Base-by-base conservation (phyloP, 2,113 vertebrate species). In the Tautogolabrus adspersus region DNA sequence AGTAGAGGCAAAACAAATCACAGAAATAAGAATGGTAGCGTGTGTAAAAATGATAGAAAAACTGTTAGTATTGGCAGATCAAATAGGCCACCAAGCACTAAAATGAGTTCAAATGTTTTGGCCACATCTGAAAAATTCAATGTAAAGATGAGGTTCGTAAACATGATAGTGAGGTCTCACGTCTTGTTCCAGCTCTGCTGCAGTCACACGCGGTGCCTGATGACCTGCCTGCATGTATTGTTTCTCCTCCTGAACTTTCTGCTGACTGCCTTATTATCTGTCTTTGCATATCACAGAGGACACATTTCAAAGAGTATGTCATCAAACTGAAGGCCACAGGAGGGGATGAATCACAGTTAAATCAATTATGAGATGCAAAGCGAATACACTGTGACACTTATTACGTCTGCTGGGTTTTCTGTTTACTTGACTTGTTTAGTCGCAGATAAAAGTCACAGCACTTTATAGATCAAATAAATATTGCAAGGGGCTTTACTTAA, bases 311-410 rank as follows among this genome's bases (percentile, higher is more conserved):
- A 38, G 21, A 70, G 38, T 21, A 60, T 26, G 52, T 57, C 68
- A 59, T 80, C 49, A 67, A 78, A 68, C 61, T 40, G 22, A 78
- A 80, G 58, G 52, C 57, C 40, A 54, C 67, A 47, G 54, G 57
- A 60, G 67, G 23, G 7, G 42, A 67, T 86, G 67, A 87, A 69
- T 79, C 72, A 84, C 47, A 13, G 22, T 13, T 68, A 64, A 82
- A 79, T 62, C 68, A 68, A 61, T 75, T 75, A 78, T 66, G 42
- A 83, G 40, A 77, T n/a, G 16, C 19, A 21, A 18, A 49, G 57
- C 47, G 52, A 77, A 80, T 30, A 56, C 42, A 61, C 3, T 62
- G 10, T 75, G 75, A 75, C 58, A 79, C 46, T 46, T 26, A 58
- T 56, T 42, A 52, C 58, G 75, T 22, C 66, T 46, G 42, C 62